Percentiles rank a stretch among this genome's conserved stretches.
Conservation (phyloP, 2,797 vertebrate genomes). For the Clarias pachynema region DNA sequence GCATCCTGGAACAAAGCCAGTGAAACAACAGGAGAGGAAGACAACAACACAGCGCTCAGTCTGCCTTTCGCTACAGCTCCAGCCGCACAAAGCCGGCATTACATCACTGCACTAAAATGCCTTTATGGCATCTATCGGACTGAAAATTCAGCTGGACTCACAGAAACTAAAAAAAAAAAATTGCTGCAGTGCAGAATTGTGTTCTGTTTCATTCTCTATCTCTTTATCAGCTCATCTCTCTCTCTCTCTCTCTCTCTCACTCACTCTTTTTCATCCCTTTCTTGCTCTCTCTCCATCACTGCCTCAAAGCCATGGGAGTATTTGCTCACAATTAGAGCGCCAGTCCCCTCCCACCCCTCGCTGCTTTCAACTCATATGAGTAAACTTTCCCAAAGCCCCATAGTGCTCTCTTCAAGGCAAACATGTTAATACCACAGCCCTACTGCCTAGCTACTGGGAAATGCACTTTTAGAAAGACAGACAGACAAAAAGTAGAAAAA, state of each 20-base stretch:
- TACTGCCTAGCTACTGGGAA: conserved; percentile 63
- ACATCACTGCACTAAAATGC: conserved; percentile 86
- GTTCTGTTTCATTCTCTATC: conserved; percentile 19
- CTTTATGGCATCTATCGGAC: conserved; percentile 61
- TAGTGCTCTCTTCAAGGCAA: conserved; percentile 59
- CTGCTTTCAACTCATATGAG: conserved; percentile 61
- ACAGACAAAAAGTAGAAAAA: conserved; percentile 6
- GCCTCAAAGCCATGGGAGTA: conserved; percentile 59
- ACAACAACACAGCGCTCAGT: conserved; percentile 85
- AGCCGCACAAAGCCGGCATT: conserved; percentile 87
- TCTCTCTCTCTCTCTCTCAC: conserved; percentile 46
- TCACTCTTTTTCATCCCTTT: conserved; percentile 13
- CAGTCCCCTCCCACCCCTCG: conserved; percentile 49
- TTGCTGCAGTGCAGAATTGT: conserved; percentile 15
- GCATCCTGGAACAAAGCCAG: conserved; percentile 83
- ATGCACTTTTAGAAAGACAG: conserved; percentile 48
- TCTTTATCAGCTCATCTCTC: conserved; percentile 12
- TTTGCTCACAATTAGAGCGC: conserved; percentile 60
- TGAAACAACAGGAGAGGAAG: conserved; percentile 78
- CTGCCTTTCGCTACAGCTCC: conserved; percentile 81
- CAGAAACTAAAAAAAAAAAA: conserved; percentile 33
- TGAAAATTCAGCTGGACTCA: conserved; percentile 39
- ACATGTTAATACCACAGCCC: conserved; percentile 58
- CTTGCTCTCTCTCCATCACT: conserved; percentile 36
- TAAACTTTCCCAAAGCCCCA: conserved; percentile 65